These are phyloP conservation scores for Pogona vitticeps DNA, from an alignment of 2,113 vertebrate species.

Conservation along the genomic window DNA sequence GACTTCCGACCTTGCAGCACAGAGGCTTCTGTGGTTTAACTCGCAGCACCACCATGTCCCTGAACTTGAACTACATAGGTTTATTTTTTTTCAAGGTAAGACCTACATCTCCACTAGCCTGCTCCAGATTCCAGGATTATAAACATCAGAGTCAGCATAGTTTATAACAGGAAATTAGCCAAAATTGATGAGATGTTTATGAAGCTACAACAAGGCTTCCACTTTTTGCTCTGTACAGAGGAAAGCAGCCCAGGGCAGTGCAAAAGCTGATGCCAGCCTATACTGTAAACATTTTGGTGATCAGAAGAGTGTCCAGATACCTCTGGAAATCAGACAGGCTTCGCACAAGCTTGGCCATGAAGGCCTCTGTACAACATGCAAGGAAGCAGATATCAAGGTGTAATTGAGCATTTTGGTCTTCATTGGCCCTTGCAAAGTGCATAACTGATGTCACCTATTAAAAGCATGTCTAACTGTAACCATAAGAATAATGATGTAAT, in stretches of 20 bases:
- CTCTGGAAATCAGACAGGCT: not conserved
- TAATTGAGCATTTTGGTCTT: not conserved
- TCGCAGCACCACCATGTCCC: no score
- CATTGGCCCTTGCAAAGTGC: not conserved
- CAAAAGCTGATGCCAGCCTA: not conserved
- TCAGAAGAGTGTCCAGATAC: not conserved
- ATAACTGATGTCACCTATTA: not conserved
- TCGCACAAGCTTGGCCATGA: not conserved
- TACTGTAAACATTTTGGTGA: not conserved
- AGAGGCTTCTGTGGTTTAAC: no score
- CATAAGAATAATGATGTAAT: not conserved
- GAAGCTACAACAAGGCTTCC: not conserved
- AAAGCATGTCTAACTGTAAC: not conserved
- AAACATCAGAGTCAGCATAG: not conserved
- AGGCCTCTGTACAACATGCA: not conserved
- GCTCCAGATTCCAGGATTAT: not conserved
- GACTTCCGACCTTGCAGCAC: no score
- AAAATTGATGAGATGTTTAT: constrained; percentile 29
- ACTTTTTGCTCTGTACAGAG: not conserved
- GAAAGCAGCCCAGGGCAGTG: not conserved
- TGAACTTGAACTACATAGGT: no score
- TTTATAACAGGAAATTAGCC: not conserved
- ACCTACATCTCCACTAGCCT: not conserved
- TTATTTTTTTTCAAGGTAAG: no score
- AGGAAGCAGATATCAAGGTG: not conserved